phyloP scores from a whole-genome alignment of 2,113 vertebrate genomes.

The Phasianus colchicus region DNA sequence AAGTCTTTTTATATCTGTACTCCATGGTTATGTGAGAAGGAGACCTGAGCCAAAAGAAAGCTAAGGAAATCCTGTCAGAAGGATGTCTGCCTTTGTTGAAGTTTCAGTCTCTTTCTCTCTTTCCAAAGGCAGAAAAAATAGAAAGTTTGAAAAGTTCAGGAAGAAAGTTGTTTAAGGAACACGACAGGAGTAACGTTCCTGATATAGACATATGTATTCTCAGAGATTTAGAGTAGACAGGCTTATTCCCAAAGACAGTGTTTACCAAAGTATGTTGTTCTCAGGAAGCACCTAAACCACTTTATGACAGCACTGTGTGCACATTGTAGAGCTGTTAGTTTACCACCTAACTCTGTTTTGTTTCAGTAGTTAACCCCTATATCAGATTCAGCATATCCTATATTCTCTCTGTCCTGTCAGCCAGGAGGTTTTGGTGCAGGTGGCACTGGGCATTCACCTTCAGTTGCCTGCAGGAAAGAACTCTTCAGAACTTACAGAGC shows the following conservation, averaged over 20 bases:
- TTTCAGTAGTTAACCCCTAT: not conserved
- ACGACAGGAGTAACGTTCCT: accelerated
- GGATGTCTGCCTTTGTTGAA: not conserved
- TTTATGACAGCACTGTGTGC: not conserved
- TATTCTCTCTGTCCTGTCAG: not conserved
- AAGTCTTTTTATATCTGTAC: not conserved
- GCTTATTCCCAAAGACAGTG: not conserved
- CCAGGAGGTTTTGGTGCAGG: not conserved
- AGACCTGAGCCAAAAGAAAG: not conserved
- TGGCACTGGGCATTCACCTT: not conserved
- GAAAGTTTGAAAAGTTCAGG: not conserved
- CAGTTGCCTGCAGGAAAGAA: not conserved
- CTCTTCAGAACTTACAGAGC: not conserved
- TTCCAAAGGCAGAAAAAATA: slow-evolving; percentile 12
- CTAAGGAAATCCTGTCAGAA: not conserved
- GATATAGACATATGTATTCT: accelerated
- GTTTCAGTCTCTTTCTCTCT: not conserved
- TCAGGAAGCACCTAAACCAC: not conserved
- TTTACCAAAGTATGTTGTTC: not conserved
- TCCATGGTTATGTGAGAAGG: not conserved
- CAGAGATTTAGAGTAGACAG: not conserved
- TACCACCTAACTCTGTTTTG: not conserved
- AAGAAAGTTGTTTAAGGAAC: not conserved
- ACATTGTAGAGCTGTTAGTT: not conserved
- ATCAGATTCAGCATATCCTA: not conserved